Percentiles rank a stretch among this genome's conserved stretches.
phyloP scores from a whole-genome alignment of 2,888 invertebrate genomes.

The Digitonthophagus gazella region DNA sequence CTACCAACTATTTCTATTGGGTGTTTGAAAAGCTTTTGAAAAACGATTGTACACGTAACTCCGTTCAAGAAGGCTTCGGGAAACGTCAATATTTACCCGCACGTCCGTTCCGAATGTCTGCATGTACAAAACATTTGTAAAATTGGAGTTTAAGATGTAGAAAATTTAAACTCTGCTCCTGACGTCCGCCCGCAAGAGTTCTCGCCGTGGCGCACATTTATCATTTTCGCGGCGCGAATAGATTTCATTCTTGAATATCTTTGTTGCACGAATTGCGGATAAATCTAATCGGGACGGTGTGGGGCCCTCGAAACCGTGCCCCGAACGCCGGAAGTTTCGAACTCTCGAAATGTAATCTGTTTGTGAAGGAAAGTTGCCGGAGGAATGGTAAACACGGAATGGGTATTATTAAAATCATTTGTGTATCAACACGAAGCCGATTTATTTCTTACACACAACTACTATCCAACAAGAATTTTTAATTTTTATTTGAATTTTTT shows the following conservation, averaged over 20 bases:
- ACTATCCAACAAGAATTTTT: too few relatives aligned
- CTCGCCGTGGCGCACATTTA: neutral
- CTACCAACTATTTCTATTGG: too few relatives aligned
- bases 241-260: constrained; percentile 2
- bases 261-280: neutral
- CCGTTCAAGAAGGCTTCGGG: constrained; percentile 2
- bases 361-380: neutral
- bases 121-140: constrained; percentile 26
- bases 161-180: constrained; percentile 32
- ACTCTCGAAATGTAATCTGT: neutral
- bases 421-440: too few relatives aligned
- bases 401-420: neutral
- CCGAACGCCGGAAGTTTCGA: neutral
- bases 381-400: neutral
- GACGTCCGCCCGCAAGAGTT: constrained; percentile 25
- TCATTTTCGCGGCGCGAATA: constrained; percentile 2
- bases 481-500: too few relatives aligned
- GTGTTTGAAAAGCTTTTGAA: too few relatives aligned
- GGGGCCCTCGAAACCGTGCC: neutral
- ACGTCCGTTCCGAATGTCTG: constrained; percentile 5
- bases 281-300: neutral
- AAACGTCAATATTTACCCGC: constrained; percentile 19
- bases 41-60: neutral
- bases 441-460: too few relatives aligned
- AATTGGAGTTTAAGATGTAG: constrained; percentile 32